These are phyloP conservation scores for Latrodectus elegans DNA, from an alignment of 2,888 invertebrate species.

Conservation along the genomic window DNA sequence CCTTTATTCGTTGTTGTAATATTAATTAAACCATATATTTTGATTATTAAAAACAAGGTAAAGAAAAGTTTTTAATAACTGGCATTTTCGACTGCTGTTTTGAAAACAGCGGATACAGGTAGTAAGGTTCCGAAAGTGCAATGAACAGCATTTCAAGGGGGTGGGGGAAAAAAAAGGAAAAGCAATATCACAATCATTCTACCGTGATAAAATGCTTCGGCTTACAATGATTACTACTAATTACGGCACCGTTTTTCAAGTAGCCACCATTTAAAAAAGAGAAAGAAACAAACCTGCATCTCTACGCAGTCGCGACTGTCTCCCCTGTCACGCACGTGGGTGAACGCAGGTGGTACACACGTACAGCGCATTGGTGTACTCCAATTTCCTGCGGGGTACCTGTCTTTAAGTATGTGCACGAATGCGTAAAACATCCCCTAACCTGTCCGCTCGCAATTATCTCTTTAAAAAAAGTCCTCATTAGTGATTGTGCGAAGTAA, in stretches of 20 bases:
- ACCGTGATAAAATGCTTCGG: no score
- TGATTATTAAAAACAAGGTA: no score
- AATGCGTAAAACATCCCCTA: slow-evolving; percentile 4
- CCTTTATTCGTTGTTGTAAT: no score
- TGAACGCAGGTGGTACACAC: slow-evolving; percentile 61
- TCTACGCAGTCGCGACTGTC: neutral
- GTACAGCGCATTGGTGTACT: slow-evolving; percentile 9
- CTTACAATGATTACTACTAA: slow-evolving; percentile 1
- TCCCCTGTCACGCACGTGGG: slow-evolving; percentile 51
- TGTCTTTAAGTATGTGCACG: slow-evolving; percentile 23
- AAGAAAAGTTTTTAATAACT: no score
- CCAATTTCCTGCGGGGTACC: slow-evolving; percentile 16
- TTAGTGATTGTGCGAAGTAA: slow-evolving; percentile 33
- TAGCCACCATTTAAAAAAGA: slow-evolving; percentile 2
- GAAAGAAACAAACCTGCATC: neutral
- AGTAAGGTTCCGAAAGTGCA: no score
- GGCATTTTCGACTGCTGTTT: no score
- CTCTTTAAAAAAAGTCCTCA: slow-evolving; percentile 37
- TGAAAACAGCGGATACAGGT: no score
- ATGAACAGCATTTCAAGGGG: no score
- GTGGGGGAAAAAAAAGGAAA: no score
- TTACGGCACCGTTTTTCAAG: neutral
- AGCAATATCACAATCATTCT: no score
- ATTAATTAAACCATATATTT: no score
- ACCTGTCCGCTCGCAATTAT: neutral